These are phyloP conservation scores for Dasyurus viverrinus DNA, from an alignment of 2,113 vertebrate species.

Conservation along the genomic window DNA sequence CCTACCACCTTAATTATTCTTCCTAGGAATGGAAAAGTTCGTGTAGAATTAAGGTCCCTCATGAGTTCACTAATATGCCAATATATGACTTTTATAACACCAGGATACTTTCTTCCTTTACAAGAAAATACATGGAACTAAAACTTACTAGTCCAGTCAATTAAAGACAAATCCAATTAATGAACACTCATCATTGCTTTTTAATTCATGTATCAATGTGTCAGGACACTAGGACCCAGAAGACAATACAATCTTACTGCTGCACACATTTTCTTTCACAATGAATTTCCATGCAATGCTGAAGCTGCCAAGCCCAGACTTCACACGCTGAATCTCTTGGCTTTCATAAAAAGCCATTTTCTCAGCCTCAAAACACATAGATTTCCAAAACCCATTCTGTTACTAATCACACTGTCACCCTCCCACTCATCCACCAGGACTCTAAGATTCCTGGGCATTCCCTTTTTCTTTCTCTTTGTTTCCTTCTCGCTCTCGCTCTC, in stretches of 20 bases:
- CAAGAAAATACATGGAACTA: not conserved
- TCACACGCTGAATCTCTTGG: not conserved
- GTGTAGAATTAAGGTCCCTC: not conserved
- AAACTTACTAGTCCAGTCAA: not conserved
- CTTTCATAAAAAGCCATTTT: not conserved
- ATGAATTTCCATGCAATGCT: not conserved
- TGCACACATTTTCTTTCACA: not conserved
- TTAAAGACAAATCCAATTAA: not conserved
- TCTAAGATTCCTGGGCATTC: not conserved
- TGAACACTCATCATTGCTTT: not conserved
- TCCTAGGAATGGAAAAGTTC: not conserved
- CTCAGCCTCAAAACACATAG: not conserved
- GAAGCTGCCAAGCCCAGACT: not conserved
- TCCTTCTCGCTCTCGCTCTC: not conserved
- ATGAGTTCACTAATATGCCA: not conserved
- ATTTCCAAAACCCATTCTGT: not conserved
- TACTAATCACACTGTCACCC: not conserved
- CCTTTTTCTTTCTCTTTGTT: not conserved
- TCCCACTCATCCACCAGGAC: not conserved
- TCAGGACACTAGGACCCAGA: not conserved
- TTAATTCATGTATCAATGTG: not conserved
- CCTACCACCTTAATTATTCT: not conserved
- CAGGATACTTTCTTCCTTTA: not conserved
- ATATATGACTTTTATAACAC: not conserved
- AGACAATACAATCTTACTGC: not conserved